Percentiles rank a stretch among this genome's conserved stretches.
Evolutionary conservation across 2,797 vertebrate species (phyloP).

Genomic region (Sebastes kiyomatsui): DNA sequence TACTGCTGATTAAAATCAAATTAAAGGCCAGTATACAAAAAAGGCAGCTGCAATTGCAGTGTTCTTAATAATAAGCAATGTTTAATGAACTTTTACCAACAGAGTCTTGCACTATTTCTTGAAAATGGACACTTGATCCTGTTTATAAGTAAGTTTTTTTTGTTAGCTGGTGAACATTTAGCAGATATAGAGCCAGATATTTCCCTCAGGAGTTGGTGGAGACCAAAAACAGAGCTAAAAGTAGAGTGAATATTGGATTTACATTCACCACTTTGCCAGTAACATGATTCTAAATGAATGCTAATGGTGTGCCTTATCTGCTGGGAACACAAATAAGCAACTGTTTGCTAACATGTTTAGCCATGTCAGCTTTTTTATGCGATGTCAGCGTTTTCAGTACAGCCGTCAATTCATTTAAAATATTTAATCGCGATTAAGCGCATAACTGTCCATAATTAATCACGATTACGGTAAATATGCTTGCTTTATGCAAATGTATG

Average conservation of each 20-base stretch:
- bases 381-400: background rate
- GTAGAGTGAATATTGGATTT: background rate
- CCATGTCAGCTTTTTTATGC: background rate
- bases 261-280: background rate
- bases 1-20: background rate
- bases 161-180: background rate
- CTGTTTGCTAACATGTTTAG: background rate
- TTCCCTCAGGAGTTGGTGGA: background rate
- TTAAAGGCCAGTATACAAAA: background rate
- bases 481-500: too few species aligned
- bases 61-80: background rate
- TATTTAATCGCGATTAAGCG: too few species aligned
- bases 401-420: too few species aligned
- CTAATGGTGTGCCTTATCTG: background rate
- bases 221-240: background rate
- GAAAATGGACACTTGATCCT: background rate
- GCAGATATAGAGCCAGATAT: background rate
- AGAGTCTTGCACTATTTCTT: background rate
- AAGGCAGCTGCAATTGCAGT: background rate
- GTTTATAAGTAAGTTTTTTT: background rate
- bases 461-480: too few species aligned
- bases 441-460: too few species aligned
- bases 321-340: background rate
- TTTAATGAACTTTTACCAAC: background rate
- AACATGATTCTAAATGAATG: background rate